Evolutionary conservation across 2,888 invertebrate genomes (phyloP).

Genomic region (Drosophila buzzatii): DNA sequence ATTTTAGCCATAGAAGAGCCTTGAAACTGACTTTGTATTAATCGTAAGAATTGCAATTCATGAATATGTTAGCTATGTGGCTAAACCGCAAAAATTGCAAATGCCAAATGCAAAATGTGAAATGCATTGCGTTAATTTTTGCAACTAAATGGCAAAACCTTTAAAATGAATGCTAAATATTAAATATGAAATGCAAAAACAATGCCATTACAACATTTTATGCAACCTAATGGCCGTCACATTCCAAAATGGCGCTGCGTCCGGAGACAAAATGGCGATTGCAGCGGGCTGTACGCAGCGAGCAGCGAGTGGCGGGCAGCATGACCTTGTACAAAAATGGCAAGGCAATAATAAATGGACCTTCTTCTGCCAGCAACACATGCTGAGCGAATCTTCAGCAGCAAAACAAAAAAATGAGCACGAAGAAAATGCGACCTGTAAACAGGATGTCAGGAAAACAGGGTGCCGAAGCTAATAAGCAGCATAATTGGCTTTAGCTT

Average conservation of each 20-base stretch:
- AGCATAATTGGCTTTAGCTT: not conserved
- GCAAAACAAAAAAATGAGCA: conserved; percentile 10
- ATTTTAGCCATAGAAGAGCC: conserved; percentile 19
- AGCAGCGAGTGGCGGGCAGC: conserved; percentile 9
- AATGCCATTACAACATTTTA: conserved; percentile 32
- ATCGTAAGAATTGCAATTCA: conserved; percentile 33
- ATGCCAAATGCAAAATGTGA: conserved; percentile 9
- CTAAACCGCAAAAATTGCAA: conserved; percentile 11
- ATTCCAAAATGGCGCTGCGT: conserved; percentile 44
- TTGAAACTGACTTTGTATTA: conserved; percentile 28
- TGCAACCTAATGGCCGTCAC: conserved; percentile 55
- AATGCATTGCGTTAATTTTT: conserved; percentile 15
- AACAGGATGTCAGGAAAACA: conserved; percentile 5
- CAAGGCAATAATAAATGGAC: conserved; percentile 52
- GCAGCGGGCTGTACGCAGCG: conserved; percentile 7
- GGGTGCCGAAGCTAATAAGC: not conserved
- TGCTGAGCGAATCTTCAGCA: conserved; percentile 29
- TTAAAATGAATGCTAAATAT: conserved; percentile 13
- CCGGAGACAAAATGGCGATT: conserved; percentile 38
- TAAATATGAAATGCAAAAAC: conserved; percentile 27
- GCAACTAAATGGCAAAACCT: conserved; percentile 6
- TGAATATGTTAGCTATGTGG: conserved; percentile 6
- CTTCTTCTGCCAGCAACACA: conserved; percentile 55
- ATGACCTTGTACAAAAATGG: conserved; percentile 50
- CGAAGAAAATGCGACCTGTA: not conserved